Evolutionary conservation across 2,888 invertebrate genomes (phyloP), one percentile per base, ranked within the genome.

Genomic region (Melanchra persicariae): DNA sequence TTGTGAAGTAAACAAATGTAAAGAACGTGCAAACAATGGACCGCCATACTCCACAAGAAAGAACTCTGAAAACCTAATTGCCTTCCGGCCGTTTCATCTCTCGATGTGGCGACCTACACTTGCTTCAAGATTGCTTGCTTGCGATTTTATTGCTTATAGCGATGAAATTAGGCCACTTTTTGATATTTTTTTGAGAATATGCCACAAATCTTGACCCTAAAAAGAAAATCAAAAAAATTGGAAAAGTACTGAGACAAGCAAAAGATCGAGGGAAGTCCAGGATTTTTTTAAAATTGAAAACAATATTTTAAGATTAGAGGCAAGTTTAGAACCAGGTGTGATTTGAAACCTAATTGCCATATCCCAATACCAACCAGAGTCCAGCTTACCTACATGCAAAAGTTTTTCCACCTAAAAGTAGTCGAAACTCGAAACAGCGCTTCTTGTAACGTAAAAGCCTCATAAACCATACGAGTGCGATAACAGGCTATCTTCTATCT

Each of bases 61-160:
- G 19, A 37, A 12, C 37, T 55, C 24, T 19, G 22, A 34, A 43
- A 65, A 37, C 37, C 15, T 37, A 26, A 72, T 43, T 49, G 24
- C 26, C 34, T 57, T 64, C 22, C 22, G 15, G 34, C 34, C 26
- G 43, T 73, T 73, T 43, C 34, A 37, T 74, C n/a, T 55, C 34
- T 34, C 10, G 12, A 55, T 55, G 52, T 22, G 12, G n/a, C n/a
- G 19, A 52, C 22, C 37, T 71, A 7, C 71, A 26, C 17, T 12
- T 6, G 9, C 17, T 12, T 17, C 15, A 60, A 51, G n/a, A 26
- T 61, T 63, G 43, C 15, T 15, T n/a, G n/a, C n/a, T n/a, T n/a
- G n/a, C n/a, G 7, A 24, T 55, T 54, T 47, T 40, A 47, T n/a
- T 9, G 17, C 22, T n/a, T n/a, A n/a, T 30, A 8, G 15, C 24